Conservation (phyloP, 2,888 invertebrate species). For the Ornithoptera priamus region DNA sequence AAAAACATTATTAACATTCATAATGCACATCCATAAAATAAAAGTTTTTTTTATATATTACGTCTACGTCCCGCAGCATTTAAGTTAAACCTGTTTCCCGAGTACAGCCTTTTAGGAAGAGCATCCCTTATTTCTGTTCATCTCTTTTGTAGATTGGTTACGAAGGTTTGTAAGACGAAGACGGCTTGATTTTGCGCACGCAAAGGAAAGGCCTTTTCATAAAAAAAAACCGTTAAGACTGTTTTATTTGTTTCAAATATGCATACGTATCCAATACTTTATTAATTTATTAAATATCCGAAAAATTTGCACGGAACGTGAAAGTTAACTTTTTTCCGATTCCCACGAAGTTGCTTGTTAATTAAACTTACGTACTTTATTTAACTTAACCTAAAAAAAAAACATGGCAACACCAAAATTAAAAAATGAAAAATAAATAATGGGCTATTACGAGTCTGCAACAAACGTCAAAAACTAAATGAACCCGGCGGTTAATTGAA, state of each 20-base stretch:
- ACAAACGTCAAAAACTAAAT: slow-evolving; percentile 15
- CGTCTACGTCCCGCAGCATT: slow-evolving; percentile 70
- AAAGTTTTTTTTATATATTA: no score
- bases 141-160: slow-evolving; percentile 55
- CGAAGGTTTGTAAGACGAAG: slow-evolving; percentile 44
- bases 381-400: neutral
- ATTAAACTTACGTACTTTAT: neutral
- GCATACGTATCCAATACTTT: slow-evolving; percentile 8
- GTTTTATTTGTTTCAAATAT: slow-evolving; percentile 18
- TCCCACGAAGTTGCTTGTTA: neutral
- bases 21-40: no score
- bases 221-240: slow-evolving; percentile 8
- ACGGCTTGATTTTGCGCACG: slow-evolving; percentile 39
- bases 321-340: neutral
- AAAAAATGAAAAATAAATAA: slow-evolving; percentile 8
- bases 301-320: neutral
- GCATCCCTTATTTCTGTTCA: slow-evolving; percentile 59
- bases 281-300: slow-evolving; percentile 16
- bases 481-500: slow-evolving; percentile 21
- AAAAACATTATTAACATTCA: no score
- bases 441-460: slow-evolving; percentile 7
- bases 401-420: neutral
- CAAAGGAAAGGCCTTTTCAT: neutral
- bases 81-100: slow-evolving; percentile 67
- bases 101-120: slow-evolving; percentile 69